Evolutionary conservation across 2,113 vertebrate genomes (phyloP).

Genomic region (Bubalus kerabau): DNA sequence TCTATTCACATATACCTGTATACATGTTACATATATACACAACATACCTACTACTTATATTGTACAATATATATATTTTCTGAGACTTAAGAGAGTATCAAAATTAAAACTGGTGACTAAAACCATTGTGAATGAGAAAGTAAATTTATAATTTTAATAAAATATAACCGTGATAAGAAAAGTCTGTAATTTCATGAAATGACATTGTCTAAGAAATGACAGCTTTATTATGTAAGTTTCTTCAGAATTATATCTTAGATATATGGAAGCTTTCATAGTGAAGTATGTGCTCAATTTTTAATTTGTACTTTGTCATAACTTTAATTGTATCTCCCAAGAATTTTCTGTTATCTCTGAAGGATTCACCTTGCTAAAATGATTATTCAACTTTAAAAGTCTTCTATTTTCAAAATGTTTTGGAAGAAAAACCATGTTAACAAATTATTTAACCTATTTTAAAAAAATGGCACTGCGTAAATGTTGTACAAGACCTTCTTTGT

Average conservation of each 20-base stretch:
- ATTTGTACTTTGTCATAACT: constrained; percentile 12
- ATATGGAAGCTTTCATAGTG: neutral
- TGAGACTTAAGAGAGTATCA: neutral
- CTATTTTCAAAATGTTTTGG: constrained; percentile 22
- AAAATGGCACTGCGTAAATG: neutral
- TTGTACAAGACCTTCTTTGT: neutral
- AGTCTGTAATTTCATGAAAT: neutral
- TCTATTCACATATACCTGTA: neutral
- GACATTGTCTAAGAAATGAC: neutral
- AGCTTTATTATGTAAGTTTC: neutral
- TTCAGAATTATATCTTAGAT: neutral
- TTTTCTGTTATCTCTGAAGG: neutral
- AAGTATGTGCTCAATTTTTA: constrained; percentile 10
- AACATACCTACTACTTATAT: neutral
- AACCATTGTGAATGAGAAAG: neutral
- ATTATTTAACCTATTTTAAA: constrained; percentile 40
- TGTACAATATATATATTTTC: neutral
- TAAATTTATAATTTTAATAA: constrained; percentile 18
- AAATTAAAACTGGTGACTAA: neutral
- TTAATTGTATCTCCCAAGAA: neutral
- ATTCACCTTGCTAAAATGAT: constrained; percentile 2
- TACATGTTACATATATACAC: neutral
- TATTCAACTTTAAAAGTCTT: neutral
- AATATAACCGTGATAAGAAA: neutral
- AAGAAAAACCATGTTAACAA: neutral